Conservation (phyloP, 2,888 invertebrate species). For the Brachyopa scutellaris region DNA sequence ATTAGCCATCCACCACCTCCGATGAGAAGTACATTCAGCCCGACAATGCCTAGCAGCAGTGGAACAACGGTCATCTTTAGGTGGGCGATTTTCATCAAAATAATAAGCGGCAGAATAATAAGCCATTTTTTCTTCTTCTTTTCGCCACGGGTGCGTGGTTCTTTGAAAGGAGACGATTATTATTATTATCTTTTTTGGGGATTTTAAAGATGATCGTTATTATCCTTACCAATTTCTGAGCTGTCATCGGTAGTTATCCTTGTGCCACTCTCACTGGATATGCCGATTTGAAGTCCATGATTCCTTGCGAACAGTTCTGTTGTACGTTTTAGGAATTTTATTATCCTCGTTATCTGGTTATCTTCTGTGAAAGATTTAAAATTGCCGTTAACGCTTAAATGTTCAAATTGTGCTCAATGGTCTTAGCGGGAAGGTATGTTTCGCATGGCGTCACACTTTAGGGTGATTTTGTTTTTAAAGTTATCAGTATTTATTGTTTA, state of each 20-base stretch:
- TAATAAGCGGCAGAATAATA: constrained; percentile 79
- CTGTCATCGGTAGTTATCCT: constrained; percentile 72
- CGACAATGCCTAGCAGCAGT: constrained; percentile 77
- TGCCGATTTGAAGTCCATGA: constrained; percentile 78
- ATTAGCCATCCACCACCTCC: constrained; percentile 80
- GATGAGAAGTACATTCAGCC: constrained; percentile 78
- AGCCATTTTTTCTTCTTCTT: constrained; percentile 78
- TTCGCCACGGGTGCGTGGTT: constrained; percentile 75
- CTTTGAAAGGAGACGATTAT: constrained; percentile 64
- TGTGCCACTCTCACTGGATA: constrained; percentile 78
- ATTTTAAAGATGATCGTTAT: too few relatives aligned
- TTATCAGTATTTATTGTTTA: too few relatives aligned
- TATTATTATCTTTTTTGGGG: too few relatives aligned
- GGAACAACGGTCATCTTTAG: constrained; percentile 79
- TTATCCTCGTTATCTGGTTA: constrained; percentile 76
- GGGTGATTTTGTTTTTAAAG: too few relatives aligned
- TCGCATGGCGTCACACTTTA: too few relatives aligned
- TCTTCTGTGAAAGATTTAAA: constrained; percentile 75
- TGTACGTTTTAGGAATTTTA: constrained; percentile 79
- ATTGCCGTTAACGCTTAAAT: too few relatives aligned
- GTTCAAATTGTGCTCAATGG: too few relatives aligned
- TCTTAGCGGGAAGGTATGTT: too few relatives aligned
- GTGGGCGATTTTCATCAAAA: constrained; percentile 80
- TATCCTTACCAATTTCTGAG: constrained; percentile 76
- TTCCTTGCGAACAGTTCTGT: constrained; percentile 78